Percentiles rank a stretch among this genome's conserved stretches.
Evolutionary conservation across 2,888 invertebrate genomes (phyloP).

Genomic region (Rhagium mordax): DNA sequence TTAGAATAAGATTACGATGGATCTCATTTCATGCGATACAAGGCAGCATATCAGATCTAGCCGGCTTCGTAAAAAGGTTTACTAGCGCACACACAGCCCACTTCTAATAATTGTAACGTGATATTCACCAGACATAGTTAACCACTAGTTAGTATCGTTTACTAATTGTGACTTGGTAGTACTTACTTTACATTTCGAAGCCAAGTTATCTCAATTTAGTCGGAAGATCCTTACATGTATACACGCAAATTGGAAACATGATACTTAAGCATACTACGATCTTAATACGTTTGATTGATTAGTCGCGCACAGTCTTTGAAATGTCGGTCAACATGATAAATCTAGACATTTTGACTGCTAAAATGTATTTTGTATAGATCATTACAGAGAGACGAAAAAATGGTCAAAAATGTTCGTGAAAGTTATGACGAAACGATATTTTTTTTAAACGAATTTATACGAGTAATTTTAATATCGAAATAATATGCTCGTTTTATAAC

Average conservation of each 20-base stretch:
- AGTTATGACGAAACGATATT: too few relatives aligned
- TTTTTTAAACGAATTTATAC: too few relatives aligned
- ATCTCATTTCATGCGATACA: conserved; percentile 39
- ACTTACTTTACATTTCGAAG: conserved; percentile 20
- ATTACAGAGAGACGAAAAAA: too few relatives aligned
- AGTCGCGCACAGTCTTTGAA: not conserved
- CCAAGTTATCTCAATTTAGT: conserved; percentile 39
- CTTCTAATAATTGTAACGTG: conserved; percentile 55
- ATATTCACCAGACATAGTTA: conserved; percentile 58
- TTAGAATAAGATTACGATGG: conserved; percentile 36
- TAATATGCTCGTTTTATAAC: not conserved
- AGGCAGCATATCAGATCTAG: conserved; percentile 36
- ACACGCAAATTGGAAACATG: conserved; percentile 25
- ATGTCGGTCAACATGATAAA: not conserved
- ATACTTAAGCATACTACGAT: conserved; percentile 8
- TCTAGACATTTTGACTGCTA: not conserved
- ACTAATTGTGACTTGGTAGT: conserved; percentile 54
- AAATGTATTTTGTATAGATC: too few relatives aligned
- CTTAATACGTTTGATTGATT: not conserved
- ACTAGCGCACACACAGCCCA: conserved; percentile 33
- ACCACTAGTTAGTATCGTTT: conserved; percentile 58
- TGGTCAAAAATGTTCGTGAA: too few relatives aligned
- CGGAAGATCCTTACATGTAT: conserved; percentile 16
- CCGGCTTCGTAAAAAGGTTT: conserved; percentile 25
- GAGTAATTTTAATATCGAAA: not conserved